Base-by-base conservation (phyloP, 2,888 invertebrate genomes). In the Thecophora atra region DNA sequence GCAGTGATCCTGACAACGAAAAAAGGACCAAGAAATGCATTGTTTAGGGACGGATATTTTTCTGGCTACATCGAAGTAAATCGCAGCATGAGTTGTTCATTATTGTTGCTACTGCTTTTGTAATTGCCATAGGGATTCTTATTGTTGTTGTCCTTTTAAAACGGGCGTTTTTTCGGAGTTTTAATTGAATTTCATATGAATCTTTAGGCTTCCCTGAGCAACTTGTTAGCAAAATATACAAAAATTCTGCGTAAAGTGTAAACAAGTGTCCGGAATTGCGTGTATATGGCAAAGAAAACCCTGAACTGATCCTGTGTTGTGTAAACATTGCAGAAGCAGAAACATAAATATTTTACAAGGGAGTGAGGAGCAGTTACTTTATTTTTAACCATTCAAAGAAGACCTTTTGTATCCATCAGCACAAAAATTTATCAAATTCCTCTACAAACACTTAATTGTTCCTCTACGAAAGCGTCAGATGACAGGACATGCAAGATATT, bases 271-370 rank as follows among this genome's bases (percentile, higher is more conserved):
- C 19, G n/a, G 60, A 60, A 47, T 60, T 26, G 60, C 60, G 28
- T 37, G 56, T 37, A 8, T 68, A 37, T 37, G 37, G 79, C 79
- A 80, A 80, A 80, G 80, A n/a, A n/a, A n/a, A n/a, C n/a, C n/a
- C n/a, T n/a, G n/a, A n/a, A 81, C 26, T 21, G 28, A 24, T 24
- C 58, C 26, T 5, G 6, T 58, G 26, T 28, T 26, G 58, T 58
- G 58, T 58, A 58, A 58, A 58, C 26, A 58, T 58, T 28, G 58
- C 58, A 58, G 26, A 52, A 54, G 58, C 24, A 58, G 24, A 26
- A 28, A 26, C 58, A 58, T 28, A 15, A 11, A 11, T 8, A 21
- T 11, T 21, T 1, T 15, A 5, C 26, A 26, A 17, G 17, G 58
- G 58, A 58, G 58, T 58, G 58, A 58, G 54, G 21, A 21, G 21